Conservation (phyloP, 1,140 invertebrate genomes). For the Scaptomyza graminum region DNA sequence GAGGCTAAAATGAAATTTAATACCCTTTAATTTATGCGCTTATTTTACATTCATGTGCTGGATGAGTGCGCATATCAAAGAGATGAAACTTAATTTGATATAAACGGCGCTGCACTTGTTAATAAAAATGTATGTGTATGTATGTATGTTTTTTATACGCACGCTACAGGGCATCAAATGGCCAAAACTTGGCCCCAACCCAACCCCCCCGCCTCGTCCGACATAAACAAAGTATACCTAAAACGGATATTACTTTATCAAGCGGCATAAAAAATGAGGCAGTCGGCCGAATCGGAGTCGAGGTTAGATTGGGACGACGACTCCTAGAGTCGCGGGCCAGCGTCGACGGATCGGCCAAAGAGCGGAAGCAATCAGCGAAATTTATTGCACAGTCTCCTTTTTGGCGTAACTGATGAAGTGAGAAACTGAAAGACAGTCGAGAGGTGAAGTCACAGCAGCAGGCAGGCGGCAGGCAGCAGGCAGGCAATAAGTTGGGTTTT, state of each 20-base stretch:
- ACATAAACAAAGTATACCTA: conserved; percentile 67
- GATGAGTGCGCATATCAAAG: conserved; percentile 4
- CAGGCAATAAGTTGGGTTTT: conserved; percentile 22
- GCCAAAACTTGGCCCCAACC: neutral
- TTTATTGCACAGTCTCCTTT: conserved; percentile 81
- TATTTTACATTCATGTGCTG: conserved; percentile 39
- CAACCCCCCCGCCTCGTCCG: neutral
- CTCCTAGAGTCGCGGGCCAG: conserved; percentile 19
- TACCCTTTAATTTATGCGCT: conserved; percentile 57
- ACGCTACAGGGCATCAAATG: conserved; percentile 47
- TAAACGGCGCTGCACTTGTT: conserved; percentile 15
- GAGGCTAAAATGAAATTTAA: conserved; percentile 47
- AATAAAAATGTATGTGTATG: conserved; percentile 10
- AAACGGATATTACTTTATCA: conserved; percentile 82
- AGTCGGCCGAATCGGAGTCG: conserved; percentile 38
- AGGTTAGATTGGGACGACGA: conserved; percentile 42
- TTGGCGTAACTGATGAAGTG: conserved; percentile 81
- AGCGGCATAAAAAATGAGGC: conserved; percentile 80
- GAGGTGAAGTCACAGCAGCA: conserved; percentile 59
- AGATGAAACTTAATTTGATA: conserved; percentile 33
- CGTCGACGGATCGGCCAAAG: conserved; percentile 9
- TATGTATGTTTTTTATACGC: neutral
- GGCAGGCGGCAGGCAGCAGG: conserved; percentile 7
- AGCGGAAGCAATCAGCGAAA: conserved; percentile 80
- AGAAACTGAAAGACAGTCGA: conserved; percentile 81